A percentile compares a stretch with the other conserved stretches of the same genome.
These are phyloP conservation scores for Eupithecia centaureata DNA, from an alignment of 2,888 invertebrate species.

Conservation along the genomic window DNA sequence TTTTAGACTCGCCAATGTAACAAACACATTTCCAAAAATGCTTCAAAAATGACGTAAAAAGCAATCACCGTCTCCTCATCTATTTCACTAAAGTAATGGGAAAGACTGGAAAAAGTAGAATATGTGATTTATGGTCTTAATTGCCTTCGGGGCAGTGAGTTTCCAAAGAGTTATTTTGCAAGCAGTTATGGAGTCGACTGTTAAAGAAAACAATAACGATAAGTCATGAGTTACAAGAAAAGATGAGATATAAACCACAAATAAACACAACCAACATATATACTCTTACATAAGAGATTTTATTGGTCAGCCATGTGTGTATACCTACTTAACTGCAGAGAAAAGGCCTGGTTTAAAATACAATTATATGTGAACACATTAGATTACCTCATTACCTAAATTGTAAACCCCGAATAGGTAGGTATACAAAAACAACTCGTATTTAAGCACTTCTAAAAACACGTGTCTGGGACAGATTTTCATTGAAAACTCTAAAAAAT, in stretches of 20 bases:
- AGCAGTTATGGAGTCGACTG: not conserved
- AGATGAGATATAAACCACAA: not conserved
- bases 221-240: too few species aligned
- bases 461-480: too few species aligned
- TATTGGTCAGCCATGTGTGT: too few species aligned
- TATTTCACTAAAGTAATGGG: conserved; percentile 66
- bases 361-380: too few species aligned
- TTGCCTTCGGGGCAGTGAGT: conserved; percentile 56
- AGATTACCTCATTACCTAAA: too few species aligned
- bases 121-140: conserved; percentile 79
- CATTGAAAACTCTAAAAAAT: too few species aligned
- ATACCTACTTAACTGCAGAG: too few species aligned
- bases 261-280: not conserved
- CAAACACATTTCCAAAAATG: not conserved
- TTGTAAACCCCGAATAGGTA: too few species aligned
- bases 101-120: conserved; percentile 59
- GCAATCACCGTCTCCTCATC: conserved; percentile 14
- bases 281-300: not conserved
- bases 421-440: too few species aligned
- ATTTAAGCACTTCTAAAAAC: too few species aligned
- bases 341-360: too few species aligned
- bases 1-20: too few species aligned
- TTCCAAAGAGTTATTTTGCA: conserved; percentile 12
- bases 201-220: not conserved
- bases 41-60: conserved; percentile 9